Evolutionary conservation across 2,113 vertebrate species (phyloP), one percentile per base, ranked within the genome.

Genomic region (Caretta caretta): DNA sequence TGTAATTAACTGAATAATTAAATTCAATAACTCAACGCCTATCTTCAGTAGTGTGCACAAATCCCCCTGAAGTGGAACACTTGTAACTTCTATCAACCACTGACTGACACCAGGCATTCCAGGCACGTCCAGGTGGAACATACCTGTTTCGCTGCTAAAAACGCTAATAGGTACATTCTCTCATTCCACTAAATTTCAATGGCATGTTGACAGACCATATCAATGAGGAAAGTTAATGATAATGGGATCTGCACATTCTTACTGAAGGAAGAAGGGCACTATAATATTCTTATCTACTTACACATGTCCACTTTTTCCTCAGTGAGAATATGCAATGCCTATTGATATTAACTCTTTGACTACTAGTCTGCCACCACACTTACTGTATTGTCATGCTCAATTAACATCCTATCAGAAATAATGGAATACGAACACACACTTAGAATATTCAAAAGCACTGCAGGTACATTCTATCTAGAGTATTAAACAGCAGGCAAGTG

Each of bases 301-400:
- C 11, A 85, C 20, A 5, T 10, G 19, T 48, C 80, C 48, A 93
- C 3, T 91, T 82, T 51, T 31, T 54, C 53, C 69, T 62, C 27
- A 51, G 5, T 3, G 24, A 87, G 27, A 29, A 81, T 0, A 0
- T 49, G 27, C 16, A 50, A 17, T 83, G n/a, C 27, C 38, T 56
- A 57, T 38, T 72, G n/a, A 50, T 93, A 86, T 49, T 62, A 48
- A 78, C 75, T 72, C 65, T 65, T 81, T 91, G 27, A 38, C 13
- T 5, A 38, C 24, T 46, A 82, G 27, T 13, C 38, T 0, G 19
- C 59, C 0, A 2, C 79, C 84, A 56, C 12, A 0, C 2, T 25
- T 93, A 48, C 54, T 83, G 65, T 17, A 72, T 38, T n/a, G 38
- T 62, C 62, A 38, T 6, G 24, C 24, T 59, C 9, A 22, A 72